Evolutionary conservation across 2,113 vertebrate species (phyloP), one percentile per base, ranked within the genome.

Genomic region (Callopanchax toddi): DNA sequence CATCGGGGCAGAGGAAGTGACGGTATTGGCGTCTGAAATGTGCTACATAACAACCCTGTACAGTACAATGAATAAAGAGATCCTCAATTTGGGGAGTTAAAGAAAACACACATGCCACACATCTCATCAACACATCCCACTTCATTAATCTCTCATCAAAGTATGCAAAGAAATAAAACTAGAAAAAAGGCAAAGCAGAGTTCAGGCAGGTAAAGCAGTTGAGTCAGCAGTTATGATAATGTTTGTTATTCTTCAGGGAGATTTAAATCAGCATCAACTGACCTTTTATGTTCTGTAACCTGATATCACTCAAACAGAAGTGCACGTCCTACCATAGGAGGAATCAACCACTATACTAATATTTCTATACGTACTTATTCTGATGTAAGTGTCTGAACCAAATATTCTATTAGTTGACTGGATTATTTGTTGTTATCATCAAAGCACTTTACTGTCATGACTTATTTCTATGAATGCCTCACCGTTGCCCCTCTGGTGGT

Each of bases 321-420:
- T 93, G 93, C 90, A 91, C 71, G 88, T 97, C 96, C 96, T 96
- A 93, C 95, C 96, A 99, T 97, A 98, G 97, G 97, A 98, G 97
- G 96, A 97, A 95, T 92, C 94, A 91, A 94, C 92, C 92, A 91
- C 93, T 94, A 93, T 90, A 92, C 86, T 92, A 59, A 18, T 67
- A 60, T 62, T 76, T 72, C 55, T 74, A 86, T 74, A 76, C 74
- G 79, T 69, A 63, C 37, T 60, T 25, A 62, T 67, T 74, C 76
- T 84, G 62, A 83, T 58, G 36, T 60, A 43, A 55, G 46, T 60
- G 50, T 60, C 61, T 45, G 43, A 72, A 60, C 61, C 72, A 18
- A 62, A 32, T 32, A 77, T 78, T 66, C 21, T 67, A 61, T 60
- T 45, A 59, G 52, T 78, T 81, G 72, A 74, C 71, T 67, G 65